These are phyloP conservation scores for Hermetia illucens DNA, from an alignment of 1,140 invertebrate species.

Conservation along the genomic window DNA sequence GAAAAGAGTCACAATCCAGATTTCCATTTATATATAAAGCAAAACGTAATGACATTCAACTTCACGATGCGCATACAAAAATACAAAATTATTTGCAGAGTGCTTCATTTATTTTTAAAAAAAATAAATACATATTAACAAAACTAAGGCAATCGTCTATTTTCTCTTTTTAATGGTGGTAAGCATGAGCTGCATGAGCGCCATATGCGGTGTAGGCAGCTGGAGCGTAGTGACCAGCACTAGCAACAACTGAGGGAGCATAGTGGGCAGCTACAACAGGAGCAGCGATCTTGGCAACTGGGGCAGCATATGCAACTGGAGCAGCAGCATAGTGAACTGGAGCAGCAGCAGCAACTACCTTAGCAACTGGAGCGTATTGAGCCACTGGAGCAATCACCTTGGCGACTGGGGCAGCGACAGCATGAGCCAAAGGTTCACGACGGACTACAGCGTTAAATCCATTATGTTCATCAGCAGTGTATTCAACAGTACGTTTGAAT, in stretches of 20 bases:
- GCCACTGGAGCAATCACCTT: slow-evolving; percentile 26
- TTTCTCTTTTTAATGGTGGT: too few species aligned
- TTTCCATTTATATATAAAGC: too few species aligned
- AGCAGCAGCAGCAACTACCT: slow-evolving; percentile 10
- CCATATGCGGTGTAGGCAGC: too few species aligned
- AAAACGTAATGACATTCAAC: too few species aligned
- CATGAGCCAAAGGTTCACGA: slow-evolving; percentile 14
- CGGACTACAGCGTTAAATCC: slow-evolving; percentile 33
- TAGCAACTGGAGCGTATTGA: slow-evolving; percentile 29
- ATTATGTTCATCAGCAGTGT: slow-evolving; percentile 29
- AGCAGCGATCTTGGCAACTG: not conserved
- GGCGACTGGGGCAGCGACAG: slow-evolving; percentile 12
- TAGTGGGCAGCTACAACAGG: not conserved
- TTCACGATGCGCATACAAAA: too few species aligned
- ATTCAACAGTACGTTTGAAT: slow-evolving; percentile 25
- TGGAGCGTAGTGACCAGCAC: not conserved
- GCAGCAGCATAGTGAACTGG: slow-evolving; percentile 5
- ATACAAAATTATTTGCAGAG: too few species aligned
- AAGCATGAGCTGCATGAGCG: too few species aligned
- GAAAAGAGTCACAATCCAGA: too few species aligned
- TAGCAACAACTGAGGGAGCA: not conserved
- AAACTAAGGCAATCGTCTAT: too few species aligned
- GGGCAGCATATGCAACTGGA: slow-evolving; percentile 3
- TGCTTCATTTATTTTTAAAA: too few species aligned
- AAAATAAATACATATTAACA: too few species aligned